Conservation (phyloP, 1,140 invertebrate species). For the Harpegnathos saltator region DNA sequence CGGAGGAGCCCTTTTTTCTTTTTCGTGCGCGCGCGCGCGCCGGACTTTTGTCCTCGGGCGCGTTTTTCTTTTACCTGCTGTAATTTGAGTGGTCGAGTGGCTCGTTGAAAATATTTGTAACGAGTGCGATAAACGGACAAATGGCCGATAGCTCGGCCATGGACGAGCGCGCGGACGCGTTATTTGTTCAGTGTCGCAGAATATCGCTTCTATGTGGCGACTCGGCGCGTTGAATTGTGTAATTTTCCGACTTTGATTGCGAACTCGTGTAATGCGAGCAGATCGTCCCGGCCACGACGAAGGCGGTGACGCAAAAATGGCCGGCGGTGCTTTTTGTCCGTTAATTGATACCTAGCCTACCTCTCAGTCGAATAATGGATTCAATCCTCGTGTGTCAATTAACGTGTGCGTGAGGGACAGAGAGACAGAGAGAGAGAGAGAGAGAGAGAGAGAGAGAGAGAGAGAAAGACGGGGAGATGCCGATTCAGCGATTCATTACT, state of each 20-base stretch:
- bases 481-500: conserved; percentile 37
- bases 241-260: conserved; percentile 35
- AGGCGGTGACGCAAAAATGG: conserved; percentile 25
- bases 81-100: background rate
- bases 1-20: background rate
- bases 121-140: background rate
- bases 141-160: background rate
- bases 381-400: conserved; percentile 51
- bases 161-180: background rate
- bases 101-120: background rate
- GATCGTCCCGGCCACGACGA: background rate
- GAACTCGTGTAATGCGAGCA: background rate
- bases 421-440: too few species aligned
- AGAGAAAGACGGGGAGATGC: background rate
- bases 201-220: conserved; percentile 7
- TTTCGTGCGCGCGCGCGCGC: background rate
- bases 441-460: too few species aligned
- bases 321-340: conserved; percentile 16
- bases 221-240: conserved; percentile 8
- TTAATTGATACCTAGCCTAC: conserved; percentile 53
- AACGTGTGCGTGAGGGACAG: background rate
- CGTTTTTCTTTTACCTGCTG: background rate
- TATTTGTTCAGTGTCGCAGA: conserved; percentile 21
- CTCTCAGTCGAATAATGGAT: conserved; percentile 5
- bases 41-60: too few species aligned